These are phyloP conservation scores for Heliconius cydno DNA, from an alignment of 2,888 invertebrate species.

Conservation along the genomic window DNA sequence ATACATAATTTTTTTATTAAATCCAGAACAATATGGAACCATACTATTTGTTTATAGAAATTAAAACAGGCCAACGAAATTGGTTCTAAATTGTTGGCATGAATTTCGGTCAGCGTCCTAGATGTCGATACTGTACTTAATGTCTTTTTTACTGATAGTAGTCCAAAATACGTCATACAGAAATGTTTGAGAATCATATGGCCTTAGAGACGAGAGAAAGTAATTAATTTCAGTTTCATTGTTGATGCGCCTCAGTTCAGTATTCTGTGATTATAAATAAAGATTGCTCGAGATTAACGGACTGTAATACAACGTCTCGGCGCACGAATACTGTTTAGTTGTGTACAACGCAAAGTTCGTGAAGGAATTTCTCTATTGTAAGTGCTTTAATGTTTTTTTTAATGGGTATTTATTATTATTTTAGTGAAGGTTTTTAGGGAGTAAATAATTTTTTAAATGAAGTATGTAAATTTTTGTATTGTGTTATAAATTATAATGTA, in stretches of 20 bases:
- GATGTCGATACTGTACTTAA: slow-evolving; percentile 72
- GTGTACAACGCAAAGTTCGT: slow-evolving; percentile 26
- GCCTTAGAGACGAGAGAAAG: slow-evolving; percentile 68
- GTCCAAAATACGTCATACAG: slow-evolving; percentile 76
- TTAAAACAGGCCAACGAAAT: slow-evolving; percentile 46
- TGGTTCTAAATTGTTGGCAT: slow-evolving; percentile 71
- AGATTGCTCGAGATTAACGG: slow-evolving; percentile 51
- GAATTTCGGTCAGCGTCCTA: slow-evolving; percentile 76
- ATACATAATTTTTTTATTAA: background rate
- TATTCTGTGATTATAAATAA: slow-evolving; percentile 73
- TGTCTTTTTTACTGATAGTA: slow-evolving; percentile 78
- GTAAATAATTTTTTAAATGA: background rate
- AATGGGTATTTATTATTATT: background rate
- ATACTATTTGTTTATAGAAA: slow-evolving; percentile 10
- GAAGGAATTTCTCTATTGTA: background rate
- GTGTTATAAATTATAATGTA: background rate
- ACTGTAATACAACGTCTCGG: slow-evolving; percentile 52
- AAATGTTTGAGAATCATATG: slow-evolving; percentile 58
- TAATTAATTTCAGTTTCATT: slow-evolving; percentile 75
- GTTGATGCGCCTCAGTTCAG: slow-evolving; percentile 66
- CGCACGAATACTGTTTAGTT: slow-evolving; percentile 36
- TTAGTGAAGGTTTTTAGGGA: background rate
- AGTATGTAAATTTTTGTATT: background rate
- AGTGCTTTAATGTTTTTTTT: background rate
- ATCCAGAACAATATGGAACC: background rate